A percentile compares a stretch with the other conserved stretches of the same genome.
phyloP scores from a whole-genome alignment of 1,140 invertebrate species.

The Pachyrhynchus sulphureomaculatus region DNA sequence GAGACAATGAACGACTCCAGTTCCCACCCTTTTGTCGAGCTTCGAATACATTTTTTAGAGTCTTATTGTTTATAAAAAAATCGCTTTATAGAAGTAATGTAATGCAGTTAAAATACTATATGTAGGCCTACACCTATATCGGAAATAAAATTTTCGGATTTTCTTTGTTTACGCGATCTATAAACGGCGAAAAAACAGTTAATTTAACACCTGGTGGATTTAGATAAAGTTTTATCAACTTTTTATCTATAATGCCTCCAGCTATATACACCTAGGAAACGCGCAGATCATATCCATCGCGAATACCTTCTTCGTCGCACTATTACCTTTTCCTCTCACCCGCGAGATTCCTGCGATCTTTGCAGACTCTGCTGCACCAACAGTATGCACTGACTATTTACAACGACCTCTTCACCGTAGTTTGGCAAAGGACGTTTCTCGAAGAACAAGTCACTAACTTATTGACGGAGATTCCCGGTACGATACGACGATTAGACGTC shows the following conservation, averaged over 20 bases:
- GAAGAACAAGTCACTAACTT: slow-evolving; percentile 25
- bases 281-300: slow-evolving; percentile 5
- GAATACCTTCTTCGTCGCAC: slow-evolving; percentile 8
- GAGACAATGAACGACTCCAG: no score
- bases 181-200: no score
- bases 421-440: slow-evolving; percentile 22
- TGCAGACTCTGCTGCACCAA: slow-evolving; percentile 16
- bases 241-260: slow-evolving; percentile 5
- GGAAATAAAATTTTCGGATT: no score
- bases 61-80: no score
- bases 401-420: slow-evolving; percentile 21
- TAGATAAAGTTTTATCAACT: slow-evolving; percentile 13
- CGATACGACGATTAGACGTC: background rate
- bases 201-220: slow-evolving; percentile 10
- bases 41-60: no score
- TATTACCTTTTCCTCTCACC: slow-evolving; percentile 6
- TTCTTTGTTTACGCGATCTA: no score
- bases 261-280: slow-evolving; percentile 18
- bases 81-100: no score
- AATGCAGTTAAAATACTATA: no score
- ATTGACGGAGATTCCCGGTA: slow-evolving; percentile 13
- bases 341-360: slow-evolving; percentile 16
- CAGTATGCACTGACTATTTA: slow-evolving; percentile 3
- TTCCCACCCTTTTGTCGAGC: no score
- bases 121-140: no score